A percentile compares a stretch with the other conserved stretches of the same genome.
Conservation (phyloP, 2,888 invertebrate genomes). For the Vannuccia rotundouncinata region DNA sequence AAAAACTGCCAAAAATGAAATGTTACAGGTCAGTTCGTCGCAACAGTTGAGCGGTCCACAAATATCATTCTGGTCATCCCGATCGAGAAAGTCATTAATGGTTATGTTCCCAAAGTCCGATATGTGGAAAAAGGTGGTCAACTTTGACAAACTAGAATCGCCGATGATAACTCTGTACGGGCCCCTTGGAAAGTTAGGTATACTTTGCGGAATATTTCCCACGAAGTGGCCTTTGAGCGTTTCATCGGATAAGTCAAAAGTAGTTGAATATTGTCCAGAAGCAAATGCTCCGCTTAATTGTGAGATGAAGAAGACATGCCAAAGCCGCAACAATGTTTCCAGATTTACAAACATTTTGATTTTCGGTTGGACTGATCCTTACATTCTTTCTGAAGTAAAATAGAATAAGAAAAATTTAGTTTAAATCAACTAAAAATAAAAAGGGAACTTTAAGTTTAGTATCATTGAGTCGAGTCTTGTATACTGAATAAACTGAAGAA, state of each 20-base stretch:
- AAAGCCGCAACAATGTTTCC: background rate
- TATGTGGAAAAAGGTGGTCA: slow-evolving; percentile 29
- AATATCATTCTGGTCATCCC: slow-evolving; percentile 32
- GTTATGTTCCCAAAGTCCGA: slow-evolving; percentile 7
- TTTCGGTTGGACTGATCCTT: background rate
- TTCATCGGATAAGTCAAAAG: background rate
- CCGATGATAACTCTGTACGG: slow-evolving; percentile 8
- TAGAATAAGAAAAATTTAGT: background rate
- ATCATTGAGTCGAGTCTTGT: too few species aligned
- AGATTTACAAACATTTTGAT: background rate
- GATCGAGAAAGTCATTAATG: slow-evolving; percentile 27
- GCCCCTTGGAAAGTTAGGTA: background rate
- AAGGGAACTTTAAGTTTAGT: too few species aligned
- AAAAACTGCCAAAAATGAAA: background rate
- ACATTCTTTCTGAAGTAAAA: background rate
- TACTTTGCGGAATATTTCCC: background rate
- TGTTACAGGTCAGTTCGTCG: background rate
- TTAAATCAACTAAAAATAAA: too few species aligned
- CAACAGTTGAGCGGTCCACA: slow-evolving; percentile 36
- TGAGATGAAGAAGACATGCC: background rate
- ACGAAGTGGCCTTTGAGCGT: background rate
- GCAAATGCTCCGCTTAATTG: background rate
- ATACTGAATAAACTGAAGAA: too few species aligned
- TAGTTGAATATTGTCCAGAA: background rate
- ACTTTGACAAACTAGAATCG: slow-evolving; percentile 21